Conservation (phyloP, 1,140 invertebrate species). For the Lucilia cuprina region DNA sequence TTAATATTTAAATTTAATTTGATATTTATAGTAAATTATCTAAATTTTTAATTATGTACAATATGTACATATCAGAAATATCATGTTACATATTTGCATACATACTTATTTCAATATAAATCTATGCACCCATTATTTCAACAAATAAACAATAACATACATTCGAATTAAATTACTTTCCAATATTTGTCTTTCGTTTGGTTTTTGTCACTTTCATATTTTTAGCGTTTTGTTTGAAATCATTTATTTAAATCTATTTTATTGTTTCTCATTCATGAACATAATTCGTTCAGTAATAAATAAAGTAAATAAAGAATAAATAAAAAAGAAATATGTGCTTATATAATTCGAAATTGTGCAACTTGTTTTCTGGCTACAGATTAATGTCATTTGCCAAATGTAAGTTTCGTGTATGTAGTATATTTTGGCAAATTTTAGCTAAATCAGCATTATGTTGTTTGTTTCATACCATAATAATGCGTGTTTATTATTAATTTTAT, state of each 20-base stretch:
- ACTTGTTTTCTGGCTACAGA: not conserved
- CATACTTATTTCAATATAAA: no score
- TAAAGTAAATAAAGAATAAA: not conserved
- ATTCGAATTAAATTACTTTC: not conserved
- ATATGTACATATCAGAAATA: not conserved
- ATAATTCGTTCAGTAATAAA: not conserved
- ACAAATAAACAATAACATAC: not conserved
- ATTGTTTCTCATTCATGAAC: not conserved
- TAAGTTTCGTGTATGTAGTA: no score
- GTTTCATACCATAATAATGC: not conserved
- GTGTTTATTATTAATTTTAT: not conserved
- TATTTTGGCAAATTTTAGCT: no score
- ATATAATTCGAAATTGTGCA: not conserved
- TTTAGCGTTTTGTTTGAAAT: not conserved
- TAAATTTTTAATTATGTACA: not conserved
- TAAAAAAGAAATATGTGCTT: not conserved
- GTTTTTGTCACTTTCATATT: conserved; percentile 6
- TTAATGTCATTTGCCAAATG: not conserved
- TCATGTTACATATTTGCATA: no score
- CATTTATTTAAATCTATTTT: not conserved
- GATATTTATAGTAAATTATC: conserved; percentile 29
- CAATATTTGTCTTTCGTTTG: not conserved
- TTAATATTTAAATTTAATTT: not conserved
- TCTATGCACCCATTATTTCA: not conserved
- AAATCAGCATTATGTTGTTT: not conserved